These are phyloP conservation scores for Drosophila varians DNA, from an alignment of 1,140 invertebrate genomes.

Conservation along the genomic window DNA sequence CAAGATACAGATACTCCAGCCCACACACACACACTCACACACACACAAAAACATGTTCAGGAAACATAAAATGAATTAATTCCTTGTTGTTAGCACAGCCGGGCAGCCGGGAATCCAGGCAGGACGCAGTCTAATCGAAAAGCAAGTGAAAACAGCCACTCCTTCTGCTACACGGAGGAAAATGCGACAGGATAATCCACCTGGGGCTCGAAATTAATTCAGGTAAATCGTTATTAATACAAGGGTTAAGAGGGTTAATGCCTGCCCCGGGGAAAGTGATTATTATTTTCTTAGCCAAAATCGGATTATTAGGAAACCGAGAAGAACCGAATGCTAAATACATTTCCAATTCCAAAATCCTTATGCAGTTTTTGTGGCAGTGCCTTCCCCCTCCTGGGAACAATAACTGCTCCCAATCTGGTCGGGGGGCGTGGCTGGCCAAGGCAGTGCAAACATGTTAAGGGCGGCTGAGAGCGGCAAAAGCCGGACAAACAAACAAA, in stretches of 20 bases:
- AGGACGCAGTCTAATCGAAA: constrained; percentile 71
- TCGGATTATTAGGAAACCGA: no score
- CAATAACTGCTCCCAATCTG: constrained; percentile 57
- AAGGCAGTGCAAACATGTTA: constrained; percentile 61
- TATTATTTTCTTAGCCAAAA: no score
- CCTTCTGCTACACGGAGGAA: neutral
- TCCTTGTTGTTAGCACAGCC: constrained; percentile 63
- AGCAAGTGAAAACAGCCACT: constrained; percentile 71
- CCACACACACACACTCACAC: constrained; percentile 33
- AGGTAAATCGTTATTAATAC: no score
- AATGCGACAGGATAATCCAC: neutral
- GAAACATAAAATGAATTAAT: constrained; percentile 82
- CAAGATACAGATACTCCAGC: constrained; percentile 37
- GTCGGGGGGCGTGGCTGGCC: constrained; percentile 52
- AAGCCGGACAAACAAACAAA: constrained; percentile 12
- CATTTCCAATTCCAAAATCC: neutral
- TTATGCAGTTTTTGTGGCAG: neutral
- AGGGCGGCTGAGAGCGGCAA: constrained; percentile 52
- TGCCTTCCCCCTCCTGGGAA: constrained; percentile 1
- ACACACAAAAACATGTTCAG: constrained; percentile 31
- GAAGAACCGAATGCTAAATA: no score
- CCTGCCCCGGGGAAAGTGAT: no score
- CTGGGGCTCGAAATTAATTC: neutral
- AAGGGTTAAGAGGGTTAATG: no score
- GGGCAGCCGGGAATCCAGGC: no score